phyloP scores from a whole-genome alignment of 2,113 vertebrate genomes.

The Arenaria interpres region DNA sequence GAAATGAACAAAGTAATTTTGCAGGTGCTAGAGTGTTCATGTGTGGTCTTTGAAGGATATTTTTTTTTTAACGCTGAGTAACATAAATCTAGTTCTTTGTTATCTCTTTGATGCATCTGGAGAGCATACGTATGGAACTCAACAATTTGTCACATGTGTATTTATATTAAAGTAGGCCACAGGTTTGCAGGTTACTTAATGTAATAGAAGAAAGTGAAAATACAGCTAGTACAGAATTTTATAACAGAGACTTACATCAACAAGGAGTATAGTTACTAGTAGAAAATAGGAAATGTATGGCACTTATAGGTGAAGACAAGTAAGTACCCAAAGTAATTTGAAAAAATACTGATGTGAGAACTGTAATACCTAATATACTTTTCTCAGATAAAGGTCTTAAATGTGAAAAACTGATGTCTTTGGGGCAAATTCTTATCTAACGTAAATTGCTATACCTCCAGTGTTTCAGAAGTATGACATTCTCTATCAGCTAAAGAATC shows the following conservation, averaged over 20 bases:
- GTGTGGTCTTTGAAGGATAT: background rate
- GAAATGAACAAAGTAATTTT: background rate
- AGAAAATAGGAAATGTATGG: background rate
- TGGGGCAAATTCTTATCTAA: background rate
- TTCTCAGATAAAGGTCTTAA: background rate
- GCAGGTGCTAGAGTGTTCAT: fast-evolving
- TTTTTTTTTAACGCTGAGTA: background rate
- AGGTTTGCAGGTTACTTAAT: background rate
- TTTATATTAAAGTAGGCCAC: background rate
- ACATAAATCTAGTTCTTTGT: background rate
- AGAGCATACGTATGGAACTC: background rate
- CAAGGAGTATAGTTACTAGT: background rate
- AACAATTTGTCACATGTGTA: background rate
- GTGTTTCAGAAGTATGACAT: background rate
- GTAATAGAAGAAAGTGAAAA: background rate
- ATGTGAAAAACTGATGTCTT: background rate
- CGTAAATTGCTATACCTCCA: background rate
- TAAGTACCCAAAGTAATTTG: background rate
- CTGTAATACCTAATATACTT: background rate
- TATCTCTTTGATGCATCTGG: background rate
- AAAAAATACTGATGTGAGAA: background rate
- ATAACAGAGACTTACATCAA: background rate
- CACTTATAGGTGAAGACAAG: background rate
- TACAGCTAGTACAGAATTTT: background rate
- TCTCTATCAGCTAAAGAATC: background rate